Conservation (phyloP, 2,113 vertebrate species). For the Regulus satrapa region DNA sequence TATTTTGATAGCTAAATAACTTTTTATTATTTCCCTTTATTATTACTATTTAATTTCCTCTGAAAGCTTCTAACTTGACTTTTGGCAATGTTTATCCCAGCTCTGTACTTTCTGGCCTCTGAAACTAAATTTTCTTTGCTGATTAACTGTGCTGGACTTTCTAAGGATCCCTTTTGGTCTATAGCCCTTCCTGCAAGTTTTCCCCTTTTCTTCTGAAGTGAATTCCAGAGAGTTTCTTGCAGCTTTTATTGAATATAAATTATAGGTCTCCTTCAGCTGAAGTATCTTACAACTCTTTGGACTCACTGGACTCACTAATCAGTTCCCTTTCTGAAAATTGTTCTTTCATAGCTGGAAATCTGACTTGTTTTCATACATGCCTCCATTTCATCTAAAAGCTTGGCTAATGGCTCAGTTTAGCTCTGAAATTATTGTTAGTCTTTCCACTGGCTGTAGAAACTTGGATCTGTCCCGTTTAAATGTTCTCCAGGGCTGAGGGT, state of each 20-base stretch:
- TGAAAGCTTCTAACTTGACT: background rate
- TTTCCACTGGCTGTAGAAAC: conserved; percentile 38
- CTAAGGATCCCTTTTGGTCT: background rate
- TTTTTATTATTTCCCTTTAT: background rate
- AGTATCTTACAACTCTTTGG: background rate
- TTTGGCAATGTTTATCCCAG: background rate
- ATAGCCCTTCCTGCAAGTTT: background rate
- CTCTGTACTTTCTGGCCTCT: background rate
- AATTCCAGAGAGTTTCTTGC: background rate
- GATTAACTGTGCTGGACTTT: background rate
- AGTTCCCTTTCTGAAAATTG: background rate
- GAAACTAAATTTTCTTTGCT: conserved; percentile 3
- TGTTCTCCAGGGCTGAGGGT: conserved; percentile 51
- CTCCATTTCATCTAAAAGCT: background rate
- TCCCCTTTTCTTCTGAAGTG: background rate
- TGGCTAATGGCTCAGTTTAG: background rate
- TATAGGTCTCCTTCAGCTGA: background rate
- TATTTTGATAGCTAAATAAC: background rate
- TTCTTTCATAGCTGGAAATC: background rate
- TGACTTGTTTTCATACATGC: background rate
- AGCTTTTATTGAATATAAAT: background rate
- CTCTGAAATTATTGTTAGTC: conserved; percentile 29
- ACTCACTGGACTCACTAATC: background rate
- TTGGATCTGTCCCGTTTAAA: conserved; percentile 50
- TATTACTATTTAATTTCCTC: conserved; percentile 49